These are phyloP conservation scores for Tympanoctomys barrerae DNA, from an alignment of 2,797 vertebrate species.

Conservation along the genomic window DNA sequence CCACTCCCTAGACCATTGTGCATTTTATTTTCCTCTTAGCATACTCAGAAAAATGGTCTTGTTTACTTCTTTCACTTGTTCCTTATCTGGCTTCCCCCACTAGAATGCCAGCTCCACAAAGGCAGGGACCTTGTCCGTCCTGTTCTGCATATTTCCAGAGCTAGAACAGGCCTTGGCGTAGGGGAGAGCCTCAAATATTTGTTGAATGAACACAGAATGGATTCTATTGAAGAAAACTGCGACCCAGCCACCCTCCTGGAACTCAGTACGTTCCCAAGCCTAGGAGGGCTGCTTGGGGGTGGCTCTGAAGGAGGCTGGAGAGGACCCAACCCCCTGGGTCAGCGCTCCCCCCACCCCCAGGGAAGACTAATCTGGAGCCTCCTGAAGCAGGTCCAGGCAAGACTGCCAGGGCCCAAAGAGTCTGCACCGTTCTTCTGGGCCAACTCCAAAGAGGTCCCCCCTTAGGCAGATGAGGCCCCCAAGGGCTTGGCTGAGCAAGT, in stretches of 20 bases:
- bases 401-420: background rate
- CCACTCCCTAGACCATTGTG: background rate
- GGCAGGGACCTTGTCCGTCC: slow-evolving; percentile 72
- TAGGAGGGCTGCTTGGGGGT: background rate
- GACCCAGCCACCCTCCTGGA: slow-evolving; percentile 27
- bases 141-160: slow-evolving; percentile 76
- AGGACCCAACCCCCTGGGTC: background rate
- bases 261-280: background rate
- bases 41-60: slow-evolving; percentile 62
- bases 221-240: slow-evolving; percentile 62
- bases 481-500: slow-evolving; percentile 14
- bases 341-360: background rate
- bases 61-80: slow-evolving; percentile 70
- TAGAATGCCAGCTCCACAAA: slow-evolving; percentile 62
- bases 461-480: background rate
- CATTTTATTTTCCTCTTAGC: background rate
- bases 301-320: background rate
- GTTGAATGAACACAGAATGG: slow-evolving; percentile 76
- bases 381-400: background rate
- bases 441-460: background rate
- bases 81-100: slow-evolving; percentile 70
- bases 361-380: background rate
- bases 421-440: background rate
- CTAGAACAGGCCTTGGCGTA: slow-evolving; percentile 70
- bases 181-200: slow-evolving; percentile 75